Conservation (phyloP, 2,797 vertebrate species). For the Sebastes aleutianus region DNA sequence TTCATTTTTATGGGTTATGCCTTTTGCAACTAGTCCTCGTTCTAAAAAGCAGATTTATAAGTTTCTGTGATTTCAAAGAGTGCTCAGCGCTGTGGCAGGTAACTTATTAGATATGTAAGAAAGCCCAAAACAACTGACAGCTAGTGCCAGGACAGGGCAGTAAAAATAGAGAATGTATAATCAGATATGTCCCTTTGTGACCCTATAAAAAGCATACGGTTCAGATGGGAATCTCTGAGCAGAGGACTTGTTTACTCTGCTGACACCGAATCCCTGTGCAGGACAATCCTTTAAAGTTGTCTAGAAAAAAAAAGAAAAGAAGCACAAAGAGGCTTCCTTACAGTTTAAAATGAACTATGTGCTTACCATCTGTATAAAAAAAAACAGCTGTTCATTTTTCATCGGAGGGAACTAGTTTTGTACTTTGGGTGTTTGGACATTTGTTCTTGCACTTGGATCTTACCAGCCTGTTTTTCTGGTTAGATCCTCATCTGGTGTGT, state of each 20-base stretch:
- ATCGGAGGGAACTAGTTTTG: background rate
- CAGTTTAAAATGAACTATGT: background rate
- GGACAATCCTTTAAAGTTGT: conserved; percentile 13
- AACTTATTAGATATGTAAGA: conserved; percentile 7
- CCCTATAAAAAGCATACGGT: background rate
- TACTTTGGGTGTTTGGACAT: background rate
- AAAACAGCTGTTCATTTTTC: conserved; percentile 7
- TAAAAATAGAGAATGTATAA: conserved; percentile 1
- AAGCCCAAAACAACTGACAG: background rate
- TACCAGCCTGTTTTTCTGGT: background rate
- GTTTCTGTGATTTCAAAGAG: conserved; percentile 1
- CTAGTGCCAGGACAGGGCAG: background rate
- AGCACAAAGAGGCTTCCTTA: background rate
- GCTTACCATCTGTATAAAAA: background rate
- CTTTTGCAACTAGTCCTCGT: background rate
- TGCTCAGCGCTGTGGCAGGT: background rate
- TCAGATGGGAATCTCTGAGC: conserved; percentile 17
- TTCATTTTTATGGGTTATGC: background rate
- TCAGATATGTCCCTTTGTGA: conserved; percentile 12
- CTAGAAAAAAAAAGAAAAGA: conserved; percentile 5
- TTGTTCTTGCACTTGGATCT: conserved; percentile 1
- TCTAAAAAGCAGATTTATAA: background rate
- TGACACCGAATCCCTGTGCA: conserved; percentile 5
- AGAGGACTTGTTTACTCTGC: conserved; percentile 29
- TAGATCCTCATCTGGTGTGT: background rate